phyloP scores from a whole-genome alignment of 2,113 vertebrate genomes.

The Campylorhamphus procurvoides region DNA sequence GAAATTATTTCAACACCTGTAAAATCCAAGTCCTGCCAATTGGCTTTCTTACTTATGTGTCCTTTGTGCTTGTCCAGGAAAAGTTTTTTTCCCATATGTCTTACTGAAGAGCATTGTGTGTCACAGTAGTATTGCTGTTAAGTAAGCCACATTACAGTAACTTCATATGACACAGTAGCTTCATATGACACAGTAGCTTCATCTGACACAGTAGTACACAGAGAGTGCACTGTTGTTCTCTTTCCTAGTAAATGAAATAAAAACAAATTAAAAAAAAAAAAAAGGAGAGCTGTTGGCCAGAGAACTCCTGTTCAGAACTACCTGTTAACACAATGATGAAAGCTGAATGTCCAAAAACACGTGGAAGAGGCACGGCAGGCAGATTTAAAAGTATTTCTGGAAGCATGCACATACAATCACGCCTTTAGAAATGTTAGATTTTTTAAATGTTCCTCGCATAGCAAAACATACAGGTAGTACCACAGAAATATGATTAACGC shows the following conservation, averaged over 20 bases:
- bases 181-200: background rate
- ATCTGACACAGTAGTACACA: background rate
- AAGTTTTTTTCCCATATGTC: background rate
- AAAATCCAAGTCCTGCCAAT: background rate
- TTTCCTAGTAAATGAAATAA: background rate
- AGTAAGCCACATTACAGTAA: background rate
- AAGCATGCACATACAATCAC: background rate
- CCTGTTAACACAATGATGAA: background rate
- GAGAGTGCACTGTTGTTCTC: background rate
- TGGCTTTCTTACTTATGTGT: background rate
- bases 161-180: background rate
- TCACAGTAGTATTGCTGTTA: background rate
- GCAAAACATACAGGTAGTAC: background rate
- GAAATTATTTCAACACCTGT: background rate
- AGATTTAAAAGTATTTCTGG: background rate
- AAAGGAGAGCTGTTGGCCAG: background rate
- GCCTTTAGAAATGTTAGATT: background rate
- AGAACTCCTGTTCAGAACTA: background rate
- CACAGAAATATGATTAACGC: background rate
- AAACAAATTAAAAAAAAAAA: background rate
- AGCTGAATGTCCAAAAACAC: background rate
- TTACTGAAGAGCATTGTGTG: background rate
- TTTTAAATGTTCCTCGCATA: background rate
- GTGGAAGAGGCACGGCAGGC: background rate
- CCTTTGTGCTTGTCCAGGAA: background rate